Percentiles rank a stretch among this genome's conserved stretches.
phyloP scores from a whole-genome alignment of 2,113 vertebrate genomes.

The Manacus vitellinus region DNA sequence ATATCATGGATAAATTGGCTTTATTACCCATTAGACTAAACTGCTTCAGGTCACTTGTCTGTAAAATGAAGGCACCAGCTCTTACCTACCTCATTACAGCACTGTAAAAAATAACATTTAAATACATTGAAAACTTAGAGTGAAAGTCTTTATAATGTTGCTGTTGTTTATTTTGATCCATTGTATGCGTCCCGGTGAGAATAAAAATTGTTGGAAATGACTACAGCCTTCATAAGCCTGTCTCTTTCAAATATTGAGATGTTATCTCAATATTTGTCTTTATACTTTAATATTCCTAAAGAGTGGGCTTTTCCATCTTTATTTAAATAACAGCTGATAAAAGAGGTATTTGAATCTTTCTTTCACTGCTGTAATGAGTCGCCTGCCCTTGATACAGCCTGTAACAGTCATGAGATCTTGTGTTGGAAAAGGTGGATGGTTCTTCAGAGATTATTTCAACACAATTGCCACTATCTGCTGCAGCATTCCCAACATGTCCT shows the following conservation, averaged over 20 bases:
- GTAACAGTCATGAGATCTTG: background rate
- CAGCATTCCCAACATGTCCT: background rate
- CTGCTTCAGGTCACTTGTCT: background rate
- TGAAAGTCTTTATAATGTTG: background rate
- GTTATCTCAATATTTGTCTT: background rate
- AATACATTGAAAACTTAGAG: background rate
- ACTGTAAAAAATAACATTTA: background rate
- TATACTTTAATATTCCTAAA: background rate
- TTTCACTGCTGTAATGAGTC: background rate
- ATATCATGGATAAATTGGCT: background rate
- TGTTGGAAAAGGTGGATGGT: background rate
- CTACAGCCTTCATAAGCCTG: background rate
- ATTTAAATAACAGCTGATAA: background rate
- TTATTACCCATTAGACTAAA: background rate
- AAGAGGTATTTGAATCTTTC: slow-evolving; percentile 28
- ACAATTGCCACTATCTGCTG: background rate
- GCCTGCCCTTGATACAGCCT: background rate
- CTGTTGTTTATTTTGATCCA: background rate
- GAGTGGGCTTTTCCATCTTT: background rate
- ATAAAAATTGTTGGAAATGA: background rate
- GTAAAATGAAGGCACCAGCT: background rate
- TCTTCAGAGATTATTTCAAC: background rate
- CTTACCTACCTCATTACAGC: background rate
- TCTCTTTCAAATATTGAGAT: slow-evolving; percentile 9
- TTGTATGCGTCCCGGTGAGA: background rate